Conservation (phyloP, 2,888 invertebrate genomes). For the Coecobrya sp. region DNA sequence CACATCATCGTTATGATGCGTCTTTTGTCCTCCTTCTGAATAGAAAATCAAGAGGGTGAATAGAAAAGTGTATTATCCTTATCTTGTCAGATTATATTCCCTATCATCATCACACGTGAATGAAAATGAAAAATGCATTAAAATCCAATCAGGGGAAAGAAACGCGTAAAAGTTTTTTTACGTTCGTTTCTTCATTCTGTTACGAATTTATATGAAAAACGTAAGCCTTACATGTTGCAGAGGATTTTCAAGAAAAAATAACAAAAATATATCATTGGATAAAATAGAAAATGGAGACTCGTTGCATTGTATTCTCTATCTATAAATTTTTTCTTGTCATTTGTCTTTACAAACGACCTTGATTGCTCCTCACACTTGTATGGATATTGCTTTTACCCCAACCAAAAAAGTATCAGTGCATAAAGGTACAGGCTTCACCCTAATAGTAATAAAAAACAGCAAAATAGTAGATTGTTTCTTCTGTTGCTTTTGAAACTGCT, state of each 20-base stretch:
- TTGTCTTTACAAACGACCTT: constrained; percentile 50
- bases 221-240: background rate
- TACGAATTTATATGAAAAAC: background rate
- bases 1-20: background rate
- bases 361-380: constrained; percentile 8
- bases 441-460: constrained; percentile 6
- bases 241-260: constrained; percentile 5
- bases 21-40: constrained; percentile 24
- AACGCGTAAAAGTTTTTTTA: background rate
- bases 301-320: background rate
- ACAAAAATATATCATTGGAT: background rate
- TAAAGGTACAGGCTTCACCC: background rate
- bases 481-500: background rate
- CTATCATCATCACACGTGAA: constrained; percentile 10
- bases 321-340: constrained; percentile 42
- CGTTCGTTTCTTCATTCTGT: background rate
- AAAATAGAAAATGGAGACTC: background rate
- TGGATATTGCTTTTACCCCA: background rate
- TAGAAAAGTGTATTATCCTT: constrained; percentile 25
- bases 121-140: constrained; percentile 32
- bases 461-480: background rate
- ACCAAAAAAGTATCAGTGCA: background rate
- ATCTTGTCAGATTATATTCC: constrained; percentile 5
- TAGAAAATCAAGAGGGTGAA: background rate
- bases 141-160: constrained; percentile 37